phyloP scores from a whole-genome alignment of 1,140 invertebrate genomes.

The Zeugodacus cucurbitae region DNA sequence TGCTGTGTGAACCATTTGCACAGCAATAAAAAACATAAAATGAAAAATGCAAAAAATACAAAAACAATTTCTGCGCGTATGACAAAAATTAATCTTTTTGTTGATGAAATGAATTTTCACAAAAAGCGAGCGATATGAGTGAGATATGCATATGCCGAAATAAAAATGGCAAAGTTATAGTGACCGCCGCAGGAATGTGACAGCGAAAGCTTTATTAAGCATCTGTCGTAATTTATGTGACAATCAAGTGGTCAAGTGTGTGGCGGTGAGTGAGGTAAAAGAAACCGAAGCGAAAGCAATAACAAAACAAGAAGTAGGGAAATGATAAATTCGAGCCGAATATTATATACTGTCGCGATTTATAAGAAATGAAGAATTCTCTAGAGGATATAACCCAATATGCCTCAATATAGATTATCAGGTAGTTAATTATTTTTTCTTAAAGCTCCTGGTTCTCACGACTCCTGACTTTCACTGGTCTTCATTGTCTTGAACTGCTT shows the following conservation, averaged over 20 bases:
- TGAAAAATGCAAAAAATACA: neutral
- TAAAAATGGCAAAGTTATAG: neutral
- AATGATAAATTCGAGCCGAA: too few relatives aligned
- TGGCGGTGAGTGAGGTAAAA: neutral
- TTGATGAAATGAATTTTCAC: constrained; percentile 6
- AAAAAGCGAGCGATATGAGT: too few relatives aligned
- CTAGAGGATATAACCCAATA: too few relatives aligned
- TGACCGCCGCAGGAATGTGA: constrained; percentile 15
- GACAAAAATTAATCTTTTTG: constrained; percentile 25
- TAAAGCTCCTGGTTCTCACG: too few relatives aligned
- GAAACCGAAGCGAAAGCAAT: neutral
- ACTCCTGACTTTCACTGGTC: too few relatives aligned
- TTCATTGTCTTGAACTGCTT: too few relatives aligned
- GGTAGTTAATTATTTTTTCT: too few relatives aligned
- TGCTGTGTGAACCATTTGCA: neutral
- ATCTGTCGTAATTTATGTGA: constrained; percentile 11
- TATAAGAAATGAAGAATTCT: too few relatives aligned
- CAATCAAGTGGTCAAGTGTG: neutral
- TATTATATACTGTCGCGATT: too few relatives aligned
- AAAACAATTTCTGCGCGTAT: neutral
- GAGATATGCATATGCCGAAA: neutral
- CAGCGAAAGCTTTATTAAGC: constrained; percentile 2
- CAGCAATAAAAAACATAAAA: neutral
- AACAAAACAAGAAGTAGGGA: neutral
- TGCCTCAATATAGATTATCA: too few relatives aligned